Evolutionary conservation across 2,888 invertebrate genomes (phyloP), one percentile per base, ranked within the genome.

Genomic region (Buathra laborator): DNA sequence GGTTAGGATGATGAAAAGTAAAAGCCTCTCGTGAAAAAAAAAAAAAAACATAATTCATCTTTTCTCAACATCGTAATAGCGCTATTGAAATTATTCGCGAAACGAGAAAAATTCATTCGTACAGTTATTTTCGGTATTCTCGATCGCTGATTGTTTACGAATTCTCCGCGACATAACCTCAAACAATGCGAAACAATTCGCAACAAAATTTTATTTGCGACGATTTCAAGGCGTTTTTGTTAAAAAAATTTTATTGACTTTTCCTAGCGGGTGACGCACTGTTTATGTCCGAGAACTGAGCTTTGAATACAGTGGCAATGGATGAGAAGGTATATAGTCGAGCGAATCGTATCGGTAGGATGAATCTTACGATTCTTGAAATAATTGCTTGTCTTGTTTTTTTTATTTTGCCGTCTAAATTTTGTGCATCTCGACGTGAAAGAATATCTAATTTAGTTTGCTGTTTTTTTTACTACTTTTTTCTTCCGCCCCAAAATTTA

Each of bases 241-340:
- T 53, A 76, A 53, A 44, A 81, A 84, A 66, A 56, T 84, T 76
- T 6, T 83, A 83, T 87, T 89, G 72, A 37, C 72, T 89, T 86
- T 90, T 88, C 89, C 76, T 87, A 92, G 91, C 86, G 90, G 89
- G 89, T 89, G 37, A 37, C 37, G 37, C 83, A 80, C 77, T 90
- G 86, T 83, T 79, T 89, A 88, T 87, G 86, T 89, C 88, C 64
- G 74, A 85, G 80, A 84, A 89, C 86, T 87, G 86, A 89, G 81
- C 86, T 87, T 87, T 88, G 85, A 62, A 89, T 85, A 88, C 87
- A 86, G 83, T 88, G 88, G 88, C 84, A 85, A 92, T 91, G 91
- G 90, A 92, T 66, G 88, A 89, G 79, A 89, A 91, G 88, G 90
- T 91, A 90, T 86, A 89, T 87, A 85, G 84, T 87, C 82, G 88